Percentiles rank a stretch among this genome's conserved stretches.
phyloP scores from a whole-genome alignment of 2,113 vertebrate species.

The Patagioenas fasciata region DNA sequence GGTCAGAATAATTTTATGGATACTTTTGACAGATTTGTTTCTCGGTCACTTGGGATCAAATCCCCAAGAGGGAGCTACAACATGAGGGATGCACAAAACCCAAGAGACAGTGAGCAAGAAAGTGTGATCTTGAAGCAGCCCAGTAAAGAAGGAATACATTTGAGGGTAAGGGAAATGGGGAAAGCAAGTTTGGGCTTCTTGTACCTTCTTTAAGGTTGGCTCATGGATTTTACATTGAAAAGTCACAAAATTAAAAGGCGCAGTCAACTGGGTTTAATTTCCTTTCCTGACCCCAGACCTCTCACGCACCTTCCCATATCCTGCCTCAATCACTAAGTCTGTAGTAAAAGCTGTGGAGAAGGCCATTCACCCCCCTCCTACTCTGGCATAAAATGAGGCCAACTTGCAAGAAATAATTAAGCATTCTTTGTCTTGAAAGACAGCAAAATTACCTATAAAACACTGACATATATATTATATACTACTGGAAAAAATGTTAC shows the following conservation, averaged over 20 bases:
- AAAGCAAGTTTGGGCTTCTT: not conserved
- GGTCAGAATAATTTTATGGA: not conserved
- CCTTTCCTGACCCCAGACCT: not conserved
- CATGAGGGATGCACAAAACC: not conserved
- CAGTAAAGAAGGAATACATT: not conserved
- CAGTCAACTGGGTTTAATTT: not conserved
- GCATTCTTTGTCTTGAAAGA: not conserved
- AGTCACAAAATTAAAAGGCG: not conserved
- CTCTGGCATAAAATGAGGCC: not conserved
- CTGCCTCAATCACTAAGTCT: not conserved
- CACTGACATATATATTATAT: no score
- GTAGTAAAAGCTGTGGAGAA: not conserved
- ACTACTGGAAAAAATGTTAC: not conserved
- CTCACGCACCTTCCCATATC: fast-evolving
- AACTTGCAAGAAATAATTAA: not conserved
- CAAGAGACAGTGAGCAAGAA: not conserved
- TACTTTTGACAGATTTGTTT: not conserved
- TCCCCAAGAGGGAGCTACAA: not conserved
- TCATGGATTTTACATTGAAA: not conserved
- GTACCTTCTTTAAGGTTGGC: not conserved
- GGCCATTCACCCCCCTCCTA: not conserved
- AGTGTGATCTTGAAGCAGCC: not conserved
- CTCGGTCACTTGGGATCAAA: not conserved
- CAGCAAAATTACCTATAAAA: not conserved
- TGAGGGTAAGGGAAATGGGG: not conserved